Evolutionary conservation across 2,888 invertebrate genomes (phyloP), one percentile per base, ranked within the genome.

Genomic region (Saturnia pavonia): DNA sequence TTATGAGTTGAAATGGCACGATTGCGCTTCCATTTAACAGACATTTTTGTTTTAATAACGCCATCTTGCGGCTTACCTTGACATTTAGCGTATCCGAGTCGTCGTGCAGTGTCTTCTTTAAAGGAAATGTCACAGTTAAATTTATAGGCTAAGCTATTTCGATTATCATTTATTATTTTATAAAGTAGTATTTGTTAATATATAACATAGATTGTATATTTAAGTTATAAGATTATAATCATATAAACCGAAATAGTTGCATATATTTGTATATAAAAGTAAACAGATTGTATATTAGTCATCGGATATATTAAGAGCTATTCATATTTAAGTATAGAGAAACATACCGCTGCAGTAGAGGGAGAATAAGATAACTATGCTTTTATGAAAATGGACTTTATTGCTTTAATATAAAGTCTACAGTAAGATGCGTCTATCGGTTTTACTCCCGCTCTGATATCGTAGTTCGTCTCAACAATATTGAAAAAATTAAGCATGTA

Each of bases 61-160:
- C 84, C 85, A 86, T 85, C 80, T 83, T 82, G 80, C 77, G 76
- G 74, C 69, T 90, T 78, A 82, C 91, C 91, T 92, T 92, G 91
- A 91, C 91, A 89, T 92, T 92, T 91, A 83, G 73, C 76, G 79
- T 80, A 70, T 66, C 54, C 67, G 54, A 70, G 42, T 67, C 54
- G 54, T 42, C 66, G 8, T 54, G 68, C 48, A 45, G 63, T 22
- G 66, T 72, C 68, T 68, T 71, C 65, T 72, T 34, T 60, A 68
- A 72, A 22, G 43, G 48, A 40, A 34, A 19, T 54, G 67, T 68
- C 69, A 25, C 63, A 68, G 45, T 71, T 27, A 27, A 54, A 65
- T 65, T 65, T 65, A n/a, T 40, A 63, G 34, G 65, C 40, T 34
- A 34, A n/a, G 6, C 57, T 25, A 66, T 12, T 40, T 2, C n/a